Percentiles rank a stretch among this genome's conserved stretches.
These are phyloP conservation scores for Chelon auratus DNA, from an alignment of 2,797 vertebrate species.

Conservation along the genomic window DNA sequence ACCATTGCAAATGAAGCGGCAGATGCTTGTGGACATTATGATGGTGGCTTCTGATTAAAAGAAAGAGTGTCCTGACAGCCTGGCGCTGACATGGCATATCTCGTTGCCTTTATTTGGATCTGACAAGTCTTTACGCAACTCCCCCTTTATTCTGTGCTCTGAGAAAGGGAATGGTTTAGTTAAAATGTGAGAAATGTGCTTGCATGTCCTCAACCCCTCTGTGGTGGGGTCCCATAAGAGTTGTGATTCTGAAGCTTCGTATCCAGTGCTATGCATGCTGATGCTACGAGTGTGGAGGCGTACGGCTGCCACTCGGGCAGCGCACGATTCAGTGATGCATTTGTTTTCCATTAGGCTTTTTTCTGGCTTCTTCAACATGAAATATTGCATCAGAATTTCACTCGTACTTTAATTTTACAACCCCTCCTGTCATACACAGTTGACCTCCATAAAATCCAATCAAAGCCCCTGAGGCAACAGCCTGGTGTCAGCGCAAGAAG, in stretches of 20 bases:
- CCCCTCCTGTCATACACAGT: conserved; percentile 49
- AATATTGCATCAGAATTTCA: conserved; percentile 74
- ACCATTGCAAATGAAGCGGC: conserved; percentile 60
- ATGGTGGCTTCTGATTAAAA: conserved; percentile 72
- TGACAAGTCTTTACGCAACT: conserved; percentile 63
- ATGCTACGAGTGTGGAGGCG: conserved; percentile 69
- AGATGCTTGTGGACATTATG: conserved; percentile 63
- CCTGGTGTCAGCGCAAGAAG: conserved; percentile 44
- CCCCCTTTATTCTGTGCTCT: conserved; percentile 16
- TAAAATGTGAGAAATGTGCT: conserved; percentile 68
- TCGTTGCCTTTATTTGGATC: conserved; percentile 56
- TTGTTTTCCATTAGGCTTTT: conserved; percentile 60
- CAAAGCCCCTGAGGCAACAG: conserved; percentile 21
- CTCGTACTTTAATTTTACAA: conserved; percentile 59
- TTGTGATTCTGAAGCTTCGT: conserved; percentile 46
- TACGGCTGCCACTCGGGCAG: conserved; percentile 47
- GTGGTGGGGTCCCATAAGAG: conserved; percentile 63
- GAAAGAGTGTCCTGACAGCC: conserved; percentile 61
- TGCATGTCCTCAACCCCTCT: conserved; percentile 62
- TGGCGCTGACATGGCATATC: conserved; percentile 67
- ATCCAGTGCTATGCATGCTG: conserved; percentile 72
- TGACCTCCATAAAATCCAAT: conserved; percentile 63
- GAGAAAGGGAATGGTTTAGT: conserved; percentile 64
- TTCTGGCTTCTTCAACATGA: conserved; percentile 56
- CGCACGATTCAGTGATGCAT: conserved; percentile 39